Conservation (phyloP, 2,888 invertebrate genomes). For the Heliconius cydno region DNA sequence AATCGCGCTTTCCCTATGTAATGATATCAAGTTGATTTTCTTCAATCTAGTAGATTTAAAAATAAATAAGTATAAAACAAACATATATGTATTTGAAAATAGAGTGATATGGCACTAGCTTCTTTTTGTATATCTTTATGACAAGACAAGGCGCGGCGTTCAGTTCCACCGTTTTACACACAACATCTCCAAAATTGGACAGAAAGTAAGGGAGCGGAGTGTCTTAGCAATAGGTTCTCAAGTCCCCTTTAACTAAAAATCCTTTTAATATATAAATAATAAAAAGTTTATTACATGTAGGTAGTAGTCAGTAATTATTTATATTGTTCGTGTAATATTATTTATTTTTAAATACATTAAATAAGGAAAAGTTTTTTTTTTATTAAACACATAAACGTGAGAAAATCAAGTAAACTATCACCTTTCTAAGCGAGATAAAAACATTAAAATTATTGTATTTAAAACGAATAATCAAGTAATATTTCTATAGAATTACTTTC, state of each 20-base stretch:
- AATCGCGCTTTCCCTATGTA: neutral
- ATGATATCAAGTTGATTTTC: neutral
- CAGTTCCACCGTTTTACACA: neutral
- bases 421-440: neutral
- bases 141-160: neutral
- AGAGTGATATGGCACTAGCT: neutral
- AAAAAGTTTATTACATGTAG: neutral
- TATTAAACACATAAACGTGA: too few species aligned
- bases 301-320: too few species aligned
- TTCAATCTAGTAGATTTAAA: neutral
- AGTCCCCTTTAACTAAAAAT: too few species aligned
- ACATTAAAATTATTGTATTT: neutral
- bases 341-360: too few species aligned
- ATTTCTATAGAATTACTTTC: constrained; percentile 2
- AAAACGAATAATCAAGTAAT: neutral
- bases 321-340: too few species aligned
- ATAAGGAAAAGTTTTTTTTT: too few species aligned
- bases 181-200: neutral
- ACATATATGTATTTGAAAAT: neutral
- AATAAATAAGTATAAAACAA: neutral
- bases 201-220: neutral
- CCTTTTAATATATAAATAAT: neutral
- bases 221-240: neutral
- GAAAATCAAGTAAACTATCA: neutral
- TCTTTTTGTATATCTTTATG: neutral